These are phyloP conservation scores for Calosoma granatense DNA, from an alignment of 1,140 invertebrate species.

Conservation along the genomic window DNA sequence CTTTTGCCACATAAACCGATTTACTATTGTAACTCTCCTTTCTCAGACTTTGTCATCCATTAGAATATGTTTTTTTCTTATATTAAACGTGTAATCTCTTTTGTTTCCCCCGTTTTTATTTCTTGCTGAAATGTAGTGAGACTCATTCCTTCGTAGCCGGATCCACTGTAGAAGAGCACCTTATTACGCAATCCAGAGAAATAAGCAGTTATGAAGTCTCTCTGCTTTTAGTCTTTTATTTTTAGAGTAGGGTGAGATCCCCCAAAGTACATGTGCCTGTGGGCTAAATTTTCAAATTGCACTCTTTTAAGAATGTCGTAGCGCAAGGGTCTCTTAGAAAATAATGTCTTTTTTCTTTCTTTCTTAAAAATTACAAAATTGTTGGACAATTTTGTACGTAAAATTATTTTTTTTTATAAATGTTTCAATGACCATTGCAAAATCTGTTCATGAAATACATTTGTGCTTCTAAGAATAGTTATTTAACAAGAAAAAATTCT, in stretches of 20 bases:
- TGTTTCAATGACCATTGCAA: too few species aligned
- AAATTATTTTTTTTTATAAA: too few species aligned
- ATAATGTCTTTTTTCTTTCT: not conserved
- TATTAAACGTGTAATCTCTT: not conserved
- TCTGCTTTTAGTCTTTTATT: not conserved
- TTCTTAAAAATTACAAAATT: not conserved
- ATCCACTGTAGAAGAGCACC: not conserved
- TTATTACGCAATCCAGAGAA: not conserved
- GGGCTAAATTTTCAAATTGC: not conserved
- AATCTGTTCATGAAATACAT: too few species aligned
- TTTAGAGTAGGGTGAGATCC: not conserved
- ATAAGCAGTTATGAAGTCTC: not conserved
- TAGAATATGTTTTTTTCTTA: not conserved
- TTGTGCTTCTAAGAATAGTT: too few species aligned
- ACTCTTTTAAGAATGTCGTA: not conserved
- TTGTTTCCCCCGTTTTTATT: not conserved
- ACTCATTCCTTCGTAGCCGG: not conserved
- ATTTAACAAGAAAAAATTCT: too few species aligned
- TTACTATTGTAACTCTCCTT: too few species aligned
- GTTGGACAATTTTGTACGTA: not conserved
- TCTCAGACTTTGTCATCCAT: too few species aligned
- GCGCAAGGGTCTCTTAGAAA: not conserved
- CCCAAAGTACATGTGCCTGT: not conserved
- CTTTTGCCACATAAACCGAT: not conserved
- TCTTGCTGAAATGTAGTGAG: not conserved